Percentiles rank a stretch among this genome's conserved stretches.
Conservation (phyloP, 2,113 vertebrate genomes). For the Siniperca knerii region DNA sequence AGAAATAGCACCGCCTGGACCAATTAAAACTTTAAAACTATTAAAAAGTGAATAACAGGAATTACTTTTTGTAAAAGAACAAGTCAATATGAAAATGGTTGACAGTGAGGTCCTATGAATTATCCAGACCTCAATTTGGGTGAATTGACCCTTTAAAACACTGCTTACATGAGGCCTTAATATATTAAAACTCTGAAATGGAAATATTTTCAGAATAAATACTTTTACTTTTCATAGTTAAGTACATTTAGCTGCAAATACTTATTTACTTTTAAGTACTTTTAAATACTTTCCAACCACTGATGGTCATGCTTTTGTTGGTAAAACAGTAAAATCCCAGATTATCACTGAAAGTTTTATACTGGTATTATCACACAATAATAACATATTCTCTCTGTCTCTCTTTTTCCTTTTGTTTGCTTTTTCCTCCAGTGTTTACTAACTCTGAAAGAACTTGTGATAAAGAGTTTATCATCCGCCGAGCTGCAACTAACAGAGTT, state of each 20-base stretch:
- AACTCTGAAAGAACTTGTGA: constrained; percentile 94
- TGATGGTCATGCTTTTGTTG: neutral
- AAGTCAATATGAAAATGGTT: too few relatives aligned
- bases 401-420: neutral
- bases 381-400: neutral
- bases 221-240: constrained; percentile 29
- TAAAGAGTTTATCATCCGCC: constrained; percentile 99
- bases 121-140: neutral
- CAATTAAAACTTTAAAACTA: neutral
- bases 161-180: neutral
- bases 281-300: neutral
- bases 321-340: neutral
- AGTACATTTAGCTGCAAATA: neutral
- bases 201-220: neutral
- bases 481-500: constrained; percentile 97
- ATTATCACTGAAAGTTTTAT: neutral
- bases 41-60: neutral
- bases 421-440: constrained; percentile 89
- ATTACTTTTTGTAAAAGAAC: too few relatives aligned
- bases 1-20: too few relatives aligned
- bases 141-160: neutral
- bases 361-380: neutral
- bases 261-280: constrained; percentile 7
- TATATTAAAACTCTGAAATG: neutral
- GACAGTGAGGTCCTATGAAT: neutral